phyloP scores from a whole-genome alignment of 1,140 invertebrate genomes.

The Acromyrmex charruanus region DNA sequence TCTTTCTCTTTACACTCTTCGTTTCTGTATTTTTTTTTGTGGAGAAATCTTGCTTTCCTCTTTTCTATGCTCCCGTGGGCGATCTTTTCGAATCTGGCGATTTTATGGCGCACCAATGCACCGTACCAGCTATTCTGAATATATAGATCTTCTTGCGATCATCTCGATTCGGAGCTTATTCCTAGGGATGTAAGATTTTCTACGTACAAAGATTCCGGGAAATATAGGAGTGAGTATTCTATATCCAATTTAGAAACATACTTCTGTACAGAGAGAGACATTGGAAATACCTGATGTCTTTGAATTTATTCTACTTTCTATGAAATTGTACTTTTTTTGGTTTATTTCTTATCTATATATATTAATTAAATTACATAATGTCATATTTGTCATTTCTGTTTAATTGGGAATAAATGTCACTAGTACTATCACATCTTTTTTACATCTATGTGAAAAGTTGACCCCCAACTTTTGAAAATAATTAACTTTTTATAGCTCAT shows the following conservation, averaged over 20 bases:
- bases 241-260: conserved; percentile 63
- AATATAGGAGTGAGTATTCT: conserved; percentile 48
- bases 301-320: conserved; percentile 8
- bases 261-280: conserved; percentile 24
- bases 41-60: background rate
- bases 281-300: conserved; percentile 23
- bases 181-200: conserved; percentile 33
- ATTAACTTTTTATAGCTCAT: too few species aligned
- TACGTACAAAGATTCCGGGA: conserved; percentile 7
- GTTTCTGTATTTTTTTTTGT: conserved; percentile 20
- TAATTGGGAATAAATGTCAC: background rate
- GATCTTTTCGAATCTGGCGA: conserved; percentile 46
- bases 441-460: too few species aligned
- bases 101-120: conserved; percentile 56
- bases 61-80: background rate
- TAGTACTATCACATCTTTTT: background rate
- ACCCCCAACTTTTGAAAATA: too few species aligned
- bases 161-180: conserved; percentile 45
- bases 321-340: background rate
- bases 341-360: background rate
- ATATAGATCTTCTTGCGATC: conserved; percentile 52
- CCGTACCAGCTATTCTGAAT: conserved; percentile 52
- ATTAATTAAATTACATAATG: background rate
- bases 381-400: background rate
- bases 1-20: background rate